Conservation (phyloP, 2,113 vertebrate genomes). For the Erpornis zantholeuca region DNA sequence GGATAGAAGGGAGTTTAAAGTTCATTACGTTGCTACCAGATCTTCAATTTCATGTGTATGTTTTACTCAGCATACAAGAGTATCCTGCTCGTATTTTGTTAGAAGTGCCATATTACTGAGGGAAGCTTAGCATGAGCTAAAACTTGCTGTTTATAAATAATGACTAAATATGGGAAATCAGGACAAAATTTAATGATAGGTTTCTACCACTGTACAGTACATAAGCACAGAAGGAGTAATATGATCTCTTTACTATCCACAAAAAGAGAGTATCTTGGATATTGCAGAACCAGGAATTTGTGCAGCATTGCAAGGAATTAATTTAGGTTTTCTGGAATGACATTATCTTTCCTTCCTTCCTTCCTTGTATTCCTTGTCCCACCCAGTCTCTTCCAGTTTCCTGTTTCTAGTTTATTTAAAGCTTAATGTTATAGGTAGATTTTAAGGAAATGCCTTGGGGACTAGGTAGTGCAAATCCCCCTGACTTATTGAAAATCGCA, state of each 20-base stretch:
- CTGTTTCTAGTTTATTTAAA: slow-evolving; percentile 19
- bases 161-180: not conserved
- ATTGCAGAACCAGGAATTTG: not conserved
- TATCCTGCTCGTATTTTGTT: not conserved
- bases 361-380: not conserved
- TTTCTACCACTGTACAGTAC: not conserved
- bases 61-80: not conserved
- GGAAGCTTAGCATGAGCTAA: not conserved
- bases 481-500: not conserved
- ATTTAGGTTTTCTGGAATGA: not conserved
- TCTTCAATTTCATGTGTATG: not conserved
- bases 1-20: not conserved
- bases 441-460: not conserved
- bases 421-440: not conserved
- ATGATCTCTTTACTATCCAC: not conserved
- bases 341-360: not conserved
- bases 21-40: not conserved
- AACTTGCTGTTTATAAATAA: not conserved
- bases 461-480: not conserved
- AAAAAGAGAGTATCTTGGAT: not conserved
- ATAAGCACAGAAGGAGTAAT: not conserved
- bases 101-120: not conserved
- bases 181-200: not conserved
- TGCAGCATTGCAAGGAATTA: not conserved
- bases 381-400: slow-evolving; percentile 11